A percentile compares a stretch with the other conserved stretches of the same genome.
These are phyloP conservation scores for Takifugu bimaculatus DNA, from an alignment of 2,113 vertebrate genomes.

Conservation along the genomic window DNA sequence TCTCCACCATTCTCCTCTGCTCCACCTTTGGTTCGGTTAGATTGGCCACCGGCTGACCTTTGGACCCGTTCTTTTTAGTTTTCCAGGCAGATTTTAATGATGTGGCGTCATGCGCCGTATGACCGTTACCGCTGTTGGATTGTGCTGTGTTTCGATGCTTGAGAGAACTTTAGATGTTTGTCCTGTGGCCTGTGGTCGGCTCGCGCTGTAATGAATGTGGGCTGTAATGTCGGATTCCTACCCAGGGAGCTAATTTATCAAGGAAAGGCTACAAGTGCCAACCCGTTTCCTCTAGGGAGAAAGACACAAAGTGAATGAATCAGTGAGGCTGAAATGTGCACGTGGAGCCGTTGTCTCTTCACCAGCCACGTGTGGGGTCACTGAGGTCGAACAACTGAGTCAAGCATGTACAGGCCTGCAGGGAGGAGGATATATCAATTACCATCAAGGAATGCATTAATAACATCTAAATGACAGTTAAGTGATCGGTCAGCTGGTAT, in stretches of 20 bases:
- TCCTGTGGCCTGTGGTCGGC: conserved; percentile 32
- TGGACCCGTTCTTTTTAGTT: conserved; percentile 20
- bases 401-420: conserved; percentile 9
- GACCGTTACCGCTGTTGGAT: background rate
- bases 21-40: conserved; percentile 51
- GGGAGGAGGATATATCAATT: conserved; percentile 14
- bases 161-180: background rate
- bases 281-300: conserved; percentile 50
- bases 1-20: conserved; percentile 33
- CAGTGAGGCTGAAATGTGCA: conserved; percentile 42
- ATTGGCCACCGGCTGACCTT: conserved; percentile 12
- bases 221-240: conserved; percentile 44
- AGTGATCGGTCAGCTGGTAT: no score
- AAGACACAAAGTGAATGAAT: conserved; percentile 47
- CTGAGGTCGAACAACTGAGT: conserved; percentile 37
- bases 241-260: conserved; percentile 64
- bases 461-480: no score
- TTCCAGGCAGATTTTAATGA: no score
- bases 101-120: no score
- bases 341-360: conserved; percentile 17
- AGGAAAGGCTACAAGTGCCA: conserved; percentile 60
- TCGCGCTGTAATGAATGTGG: conserved; percentile 48
- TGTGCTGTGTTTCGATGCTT: conserved; percentile 1
- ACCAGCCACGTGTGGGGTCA: background rate
- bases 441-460: no score